These are phyloP conservation scores for Pimpla rufipes DNA, from an alignment of 2,888 invertebrate species.

Conservation along the genomic window DNA sequence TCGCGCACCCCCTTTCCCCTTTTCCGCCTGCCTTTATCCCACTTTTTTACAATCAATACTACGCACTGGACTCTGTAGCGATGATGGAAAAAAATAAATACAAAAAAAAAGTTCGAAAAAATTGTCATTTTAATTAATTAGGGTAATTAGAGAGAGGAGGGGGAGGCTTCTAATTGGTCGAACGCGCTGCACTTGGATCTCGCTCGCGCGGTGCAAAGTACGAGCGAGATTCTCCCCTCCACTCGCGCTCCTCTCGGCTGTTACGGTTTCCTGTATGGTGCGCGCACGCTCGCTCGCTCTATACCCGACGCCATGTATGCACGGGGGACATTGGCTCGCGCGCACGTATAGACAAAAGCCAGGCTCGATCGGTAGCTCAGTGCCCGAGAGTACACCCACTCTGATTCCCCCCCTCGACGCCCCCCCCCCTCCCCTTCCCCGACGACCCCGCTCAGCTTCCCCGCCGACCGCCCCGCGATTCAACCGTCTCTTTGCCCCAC, in stretches of 20 bases:
- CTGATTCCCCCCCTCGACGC: constrained; percentile 56
- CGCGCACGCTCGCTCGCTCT: constrained; percentile 52
- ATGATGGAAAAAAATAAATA: neutral
- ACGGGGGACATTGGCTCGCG: constrained; percentile 58
- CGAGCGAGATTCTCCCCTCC: constrained; percentile 22
- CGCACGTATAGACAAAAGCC: constrained; percentile 63
- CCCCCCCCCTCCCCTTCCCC: constrained; percentile 67
- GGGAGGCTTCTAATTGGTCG: constrained; percentile 24
- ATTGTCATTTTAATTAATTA: constrained; percentile 58
- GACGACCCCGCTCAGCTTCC: constrained; percentile 63
- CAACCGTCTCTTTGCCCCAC: constrained; percentile 30
- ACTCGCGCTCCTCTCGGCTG: constrained; percentile 31
- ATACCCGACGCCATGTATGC: constrained; percentile 56
- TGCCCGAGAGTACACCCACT: constrained; percentile 65
- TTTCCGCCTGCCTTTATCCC: constrained; percentile 10
- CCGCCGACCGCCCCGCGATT: constrained; percentile 45
- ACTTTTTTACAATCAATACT: neutral
- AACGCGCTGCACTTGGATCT: neutral
- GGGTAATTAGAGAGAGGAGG: neutral
- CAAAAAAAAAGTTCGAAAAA: neutral
- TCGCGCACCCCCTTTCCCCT: constrained; percentile 13
- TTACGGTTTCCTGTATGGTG: constrained; percentile 49
- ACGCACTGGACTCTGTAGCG: no score
- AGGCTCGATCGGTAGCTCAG: constrained; percentile 43
- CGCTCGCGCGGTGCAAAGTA: constrained; percentile 28